Base-by-base conservation (phyloP, 2,888 invertebrate species). In the Esperia sulphurella region DNA sequence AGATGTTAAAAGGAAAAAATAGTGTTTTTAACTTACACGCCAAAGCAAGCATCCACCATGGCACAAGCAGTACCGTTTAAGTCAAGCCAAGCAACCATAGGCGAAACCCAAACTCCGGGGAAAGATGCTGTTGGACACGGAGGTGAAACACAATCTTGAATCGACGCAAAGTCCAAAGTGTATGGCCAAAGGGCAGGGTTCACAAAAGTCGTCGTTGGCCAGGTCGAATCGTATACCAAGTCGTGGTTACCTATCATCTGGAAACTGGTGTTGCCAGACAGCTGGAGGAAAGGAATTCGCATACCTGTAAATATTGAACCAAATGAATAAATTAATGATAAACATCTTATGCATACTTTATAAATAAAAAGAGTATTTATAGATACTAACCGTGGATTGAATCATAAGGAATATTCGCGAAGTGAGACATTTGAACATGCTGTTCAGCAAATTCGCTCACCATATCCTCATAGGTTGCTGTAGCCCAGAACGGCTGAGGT, bases 61-160 rank as follows among this genome's bases (percentile, higher is more conserved):
- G 92, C 80, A 65, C 94, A 94, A 8, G 90, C 80, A 14, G 69
- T 55, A 0, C 76, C 78, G 1, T 75, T 55, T 0, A 77, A 58
- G 55, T 92, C 92, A 7, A 64, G 51, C 80, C 92, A 91, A 43
- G 91, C 83, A 0, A 92, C 71, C 79, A 95, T 92, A 1, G 95
- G 95, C 0, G 92, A 64, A 0, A 93, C 91, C 94, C 94, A 95
- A 37, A 91, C 72, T 0, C 92, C 92, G 8, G 91, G 90, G 60
- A 91, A 83, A 0, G 91, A 79, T 0, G 91, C 87, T 1, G 71
- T 79, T 0, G 93, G 93, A 62, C 94, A 94, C 0, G 88, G 86
- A 0, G 78, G 83, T 9, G 91, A 80, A 4, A 75, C 61, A 49
- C 93, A 93, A 50, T 91, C 91, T 66, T 93, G 92, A n/a, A 54